Percentiles rank a stretch among this genome's conserved stretches.
Conservation (phyloP, 2,888 invertebrate genomes). For the Nemotelus pantherinus region DNA sequence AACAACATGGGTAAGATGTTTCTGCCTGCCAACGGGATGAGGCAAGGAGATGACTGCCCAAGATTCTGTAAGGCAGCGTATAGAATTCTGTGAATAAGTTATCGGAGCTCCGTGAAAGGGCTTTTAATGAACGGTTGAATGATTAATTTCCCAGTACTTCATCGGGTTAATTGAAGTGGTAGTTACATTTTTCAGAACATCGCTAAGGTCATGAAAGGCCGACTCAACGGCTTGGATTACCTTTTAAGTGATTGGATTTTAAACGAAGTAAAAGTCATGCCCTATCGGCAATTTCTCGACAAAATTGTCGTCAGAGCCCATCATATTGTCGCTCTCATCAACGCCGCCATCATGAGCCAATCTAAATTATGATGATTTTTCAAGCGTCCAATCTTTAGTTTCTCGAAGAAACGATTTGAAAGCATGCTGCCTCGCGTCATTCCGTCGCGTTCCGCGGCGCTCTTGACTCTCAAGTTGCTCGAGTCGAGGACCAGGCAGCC, state of each 20-base stretch:
- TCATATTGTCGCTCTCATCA: conserved; percentile 14
- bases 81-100: conserved; percentile 30
- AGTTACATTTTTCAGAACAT: conserved; percentile 19
- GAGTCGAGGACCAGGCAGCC: conserved; percentile 8
- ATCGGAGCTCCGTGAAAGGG: conserved; percentile 31
- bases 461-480: conserved; percentile 12
- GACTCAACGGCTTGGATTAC: neutral
- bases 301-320: conserved; percentile 9
- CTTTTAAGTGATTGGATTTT: neutral
- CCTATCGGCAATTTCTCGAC: conserved; percentile 13
- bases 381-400: conserved; percentile 28
- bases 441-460: neutral
- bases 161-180: conserved; percentile 38
- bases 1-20: conserved; percentile 4
- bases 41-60: neutral
- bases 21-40: neutral
- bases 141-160: conserved; percentile 37
- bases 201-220: conserved; percentile 3
- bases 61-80: neutral
- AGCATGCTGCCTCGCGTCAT: neutral
- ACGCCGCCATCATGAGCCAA: conserved; percentile 23
- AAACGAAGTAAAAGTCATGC: conserved; percentile 7
- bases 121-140: conserved; percentile 42
- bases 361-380: conserved; percentile 27
- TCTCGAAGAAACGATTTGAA: conserved; percentile 3